Evolutionary conservation across 30 jellyfish, hydroid and myxozoan species (phyloP), one percentile per base, ranked within the genome.

Genomic region (Nemopilema nomurai): DNA sequence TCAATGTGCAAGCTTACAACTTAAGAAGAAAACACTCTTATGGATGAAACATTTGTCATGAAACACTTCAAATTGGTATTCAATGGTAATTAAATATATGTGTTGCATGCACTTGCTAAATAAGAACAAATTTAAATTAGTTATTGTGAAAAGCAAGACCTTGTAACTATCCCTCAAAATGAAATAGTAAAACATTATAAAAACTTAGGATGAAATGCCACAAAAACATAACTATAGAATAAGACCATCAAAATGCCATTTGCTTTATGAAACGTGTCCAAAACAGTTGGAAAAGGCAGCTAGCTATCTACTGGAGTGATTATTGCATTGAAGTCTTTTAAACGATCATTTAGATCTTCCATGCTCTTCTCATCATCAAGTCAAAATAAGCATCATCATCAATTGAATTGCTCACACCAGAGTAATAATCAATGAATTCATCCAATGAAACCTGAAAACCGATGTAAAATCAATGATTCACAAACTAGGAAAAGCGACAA

Each of bases 371-470:
- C 90, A 93, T 78, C 98, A 93, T 93, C 64, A 93, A 80, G 69
- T 89, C 96, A 68, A 93, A 93, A 78, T 88, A 93, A 8, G 97
- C 97, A 79, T 93, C 98, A 53, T 89, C 93, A 53, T 93, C 98
- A 69, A 93, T 93, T 70, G 77, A 68, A 69, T 93, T 89, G 84
- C 98, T 93, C 67, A 93, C 93, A 31, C 98, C 98, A 79, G 94
- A 76, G 67, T 93, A 93, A 80, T 93, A 93, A 64, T 78, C 80
- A 65, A 29, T 77, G 57, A 93, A 93, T 82, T 93, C 98, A 13
- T 89, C 94, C 76, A 84, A 67, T 16, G 98, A 82, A 16, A 93
- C 98, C 98, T 92, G 29, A 27, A 41, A 41, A 41, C 9, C 13
- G 6, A 41, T 41, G 13, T 41, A 41, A 41, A n/a, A 41, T 41